Evolutionary conservation across 2,113 vertebrate genomes (phyloP), one percentile per base, ranked within the genome.

Genomic region (Leptobrachium ailaonicum): DNA sequence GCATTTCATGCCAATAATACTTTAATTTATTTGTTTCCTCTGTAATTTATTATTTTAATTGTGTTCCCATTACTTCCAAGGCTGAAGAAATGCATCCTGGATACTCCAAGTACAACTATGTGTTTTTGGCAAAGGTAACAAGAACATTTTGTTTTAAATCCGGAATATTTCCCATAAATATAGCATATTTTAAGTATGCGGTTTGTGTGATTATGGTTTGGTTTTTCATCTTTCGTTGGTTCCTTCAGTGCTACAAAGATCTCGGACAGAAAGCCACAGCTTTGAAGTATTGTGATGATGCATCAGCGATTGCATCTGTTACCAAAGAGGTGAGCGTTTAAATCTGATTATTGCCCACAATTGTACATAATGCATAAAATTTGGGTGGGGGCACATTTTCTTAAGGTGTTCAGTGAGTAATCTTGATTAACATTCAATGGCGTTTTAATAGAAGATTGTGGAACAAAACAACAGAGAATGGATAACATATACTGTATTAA

Each of bases 121-220:
- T 96, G 70, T 98, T 92, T 88, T 90, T 98, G 83, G 95, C 96
- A 84, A 98, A 98, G 96, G 97, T 98, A 92, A 91, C 83, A 4
- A 73, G 71, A 58, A 82, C 0, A 2, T 44, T 4, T 77, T 72
- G 43, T 83, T 82, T 79, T 63, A 69, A 80, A 76, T 79, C 75
- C 5, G 53, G 75, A 69, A 5, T 54, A 68, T 82, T 87, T 77
- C 45, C 7, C 3, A 13, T 56, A 72, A 72, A 41, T 73, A 14
- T 14, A 58, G 40, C 40, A 1, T 58, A 58, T 12, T 42, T 14
- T 56, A 14, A 58, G 50, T 58, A 6, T 58, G 32, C 6, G 40
- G 53, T 58, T 73, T 58, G 14, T 66, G 41, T 66, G 14, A 6
- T 42, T 62, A 41, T 44, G 53, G 40, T 20, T 12, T 78, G 12